Base-by-base conservation (phyloP, 2,113 vertebrate species). In the Tor tambroides region DNA sequence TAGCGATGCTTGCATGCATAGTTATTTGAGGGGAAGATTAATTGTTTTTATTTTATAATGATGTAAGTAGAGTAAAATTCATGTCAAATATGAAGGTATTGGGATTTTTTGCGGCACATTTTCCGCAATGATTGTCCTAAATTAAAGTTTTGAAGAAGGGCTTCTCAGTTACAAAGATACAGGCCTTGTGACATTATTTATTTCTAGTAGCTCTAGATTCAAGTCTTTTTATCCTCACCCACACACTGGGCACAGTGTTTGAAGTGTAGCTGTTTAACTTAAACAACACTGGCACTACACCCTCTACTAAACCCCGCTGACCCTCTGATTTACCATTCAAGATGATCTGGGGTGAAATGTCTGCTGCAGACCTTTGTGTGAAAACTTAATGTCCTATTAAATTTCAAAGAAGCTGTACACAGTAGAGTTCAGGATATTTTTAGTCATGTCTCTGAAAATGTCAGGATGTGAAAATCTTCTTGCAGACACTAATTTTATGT, bases 331-430 rank as follows among this genome's bases (percentile, higher is more conserved):
- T 61, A 61, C 59, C 59, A 61, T 61, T 28, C n/a, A 14, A 12
- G 61, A 63, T 26, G 4, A 63, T 26, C 59, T 26, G n/a, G 59
- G 61, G n/a, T 5, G 61, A 63, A 63, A 63, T 63, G 61, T 63
- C 61, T 65, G 61, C 26, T 28, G 61, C 61, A 65, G 61, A 65
- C 61, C n/a, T 65, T 65, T 65, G 61, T 65, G 61, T 65, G 26
- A 65, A 14, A 14, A 65, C 12, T 14, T 65, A 65, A 65, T 65
- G 61, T 65, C 61, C 11, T 65, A 28, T 28, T 65, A 14, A 5
- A 65, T 65, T 65, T 63, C 11, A 26, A 26, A 63, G 61, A 63
- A 12, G 4, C n/a, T 63, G 4, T 63, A 65, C 12, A 5, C 26
- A 65, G 26, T 12, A 65, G 61, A 65, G 61, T 28, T 26, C 61